Evolutionary conservation across 1,140 invertebrate genomes (phyloP), one percentile per base, ranked within the genome.

Genomic region (Rhagoletis zephyria): DNA sequence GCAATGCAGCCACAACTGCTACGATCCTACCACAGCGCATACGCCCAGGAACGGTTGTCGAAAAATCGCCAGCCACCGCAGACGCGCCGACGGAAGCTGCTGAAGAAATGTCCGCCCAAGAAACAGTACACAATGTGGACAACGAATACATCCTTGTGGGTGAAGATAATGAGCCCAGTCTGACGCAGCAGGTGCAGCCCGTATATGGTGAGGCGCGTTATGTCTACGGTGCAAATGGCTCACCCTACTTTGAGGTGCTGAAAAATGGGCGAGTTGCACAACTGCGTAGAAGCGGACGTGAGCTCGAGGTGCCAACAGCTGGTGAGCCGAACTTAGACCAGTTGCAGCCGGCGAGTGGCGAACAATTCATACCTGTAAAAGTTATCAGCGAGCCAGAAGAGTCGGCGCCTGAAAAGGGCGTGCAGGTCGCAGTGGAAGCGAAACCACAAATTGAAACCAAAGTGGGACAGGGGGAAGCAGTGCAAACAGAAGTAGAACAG

Each of bases 111-210:
- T 10, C 60, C 60, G 3, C 61, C 12, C 60, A 19, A 14, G 48
- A 88, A 16, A 14, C 65, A 14, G 67, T 56, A 59, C 16, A 40
- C 60, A 65, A 61, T 30, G 51, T 30, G 60, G 56, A 92, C 48
- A 90, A 90, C 59, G 89, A 91, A 74, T 92, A 89, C 85, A 92
- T 92, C 40, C 59, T 92, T 12, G 90, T 92, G 0, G 91, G 91
- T 7, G 89, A 92, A 1, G 91, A 92, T 16, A 88, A 89, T 4
- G 91, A 92, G 88, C 90, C 90, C 0, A 90, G 90, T 1, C 64
- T 92, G 9, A 88, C 89, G 14, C 90, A 90, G 0, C 89, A 91
- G 63, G 91, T 85, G 51, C n/a, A 81, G 19, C 45, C 74, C 45
- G 74, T 19, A 2, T 91, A 64, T 7, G 91, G 90, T 0, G 91